phyloP scores from a whole-genome alignment of 2,797 vertebrate genomes.

The Acanthiza pusilla region DNA sequence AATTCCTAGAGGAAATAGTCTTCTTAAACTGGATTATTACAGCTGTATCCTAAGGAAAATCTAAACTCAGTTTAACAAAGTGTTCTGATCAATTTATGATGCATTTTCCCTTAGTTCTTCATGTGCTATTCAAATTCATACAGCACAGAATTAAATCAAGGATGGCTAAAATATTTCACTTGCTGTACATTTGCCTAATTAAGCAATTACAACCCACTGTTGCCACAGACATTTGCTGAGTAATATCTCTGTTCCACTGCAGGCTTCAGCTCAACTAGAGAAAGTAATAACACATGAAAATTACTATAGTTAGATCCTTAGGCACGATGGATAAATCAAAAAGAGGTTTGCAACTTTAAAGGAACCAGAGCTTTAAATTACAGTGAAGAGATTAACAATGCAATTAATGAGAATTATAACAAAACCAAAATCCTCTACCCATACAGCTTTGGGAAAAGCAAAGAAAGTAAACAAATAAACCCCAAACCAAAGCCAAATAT shows the following conservation, averaged over 20 bases:
- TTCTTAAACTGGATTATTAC: neutral
- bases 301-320: neutral
- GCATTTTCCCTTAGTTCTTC: neutral
- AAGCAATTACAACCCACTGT: constrained; percentile 8
- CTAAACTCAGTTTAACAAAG: neutral
- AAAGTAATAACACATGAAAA: neutral
- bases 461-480: neutral
- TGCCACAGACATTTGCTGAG: constrained; percentile 22
- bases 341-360: neutral
- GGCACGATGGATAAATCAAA: neutral
- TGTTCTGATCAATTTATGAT: neutral
- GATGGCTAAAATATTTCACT: neutral
- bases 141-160: neutral
- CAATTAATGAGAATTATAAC: neutral
- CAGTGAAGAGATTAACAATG: neutral
- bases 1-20: neutral
- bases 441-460: neutral
- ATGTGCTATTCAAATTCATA: neutral
- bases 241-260: neutral
- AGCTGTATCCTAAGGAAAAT: neutral
- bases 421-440: neutral
- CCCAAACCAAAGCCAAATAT: neutral
- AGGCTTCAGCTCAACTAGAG: neutral
- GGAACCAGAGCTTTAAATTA: neutral
- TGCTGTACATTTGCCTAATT: neutral